Evolutionary conservation across 1,140 invertebrate species (phyloP), one percentile per base, ranked within the genome.

Genomic region (Drosophila rhopaloa): DNA sequence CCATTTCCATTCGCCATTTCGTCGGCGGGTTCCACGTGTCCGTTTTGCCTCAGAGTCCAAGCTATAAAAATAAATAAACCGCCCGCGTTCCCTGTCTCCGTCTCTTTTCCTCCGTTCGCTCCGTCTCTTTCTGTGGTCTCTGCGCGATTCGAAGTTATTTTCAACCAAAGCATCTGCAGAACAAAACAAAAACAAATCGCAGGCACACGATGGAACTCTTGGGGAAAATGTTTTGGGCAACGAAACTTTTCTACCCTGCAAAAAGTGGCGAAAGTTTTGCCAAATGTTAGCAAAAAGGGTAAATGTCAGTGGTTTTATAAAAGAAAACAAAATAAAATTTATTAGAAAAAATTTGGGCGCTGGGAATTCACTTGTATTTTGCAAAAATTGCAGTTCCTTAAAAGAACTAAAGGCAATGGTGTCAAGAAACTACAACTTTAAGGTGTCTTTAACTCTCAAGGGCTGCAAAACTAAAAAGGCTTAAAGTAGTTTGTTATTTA

Each of bases 61-160:
- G 75, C 74, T 88, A 82, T 83, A 80, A 79, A 86, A 86, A 86
- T 88, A 88, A 86, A 88, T 61, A 78, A 85, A 75, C 41, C 63
- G 61, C 73, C 47, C 38, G 47, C 44, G 37, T 47, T 50, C 35
- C 11, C 32, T 14, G 11, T 35, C 27, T 19, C n/a, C 27, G n/a
- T 7, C 35, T 55, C 32, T 55, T n/a, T 53, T 24, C 24, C 37
- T 35, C 13, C 24, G 16, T 8, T 27, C 29, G 14, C 8, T 9
- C 0, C 8, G 9, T 14, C 54, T 38, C 40, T 29, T 29, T 58
- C 50, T 19, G 24, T 38, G 48, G 43, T 56, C 54, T 57, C 29
- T 47, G 50, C 63, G 72, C 83, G 29, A 67, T 82, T 66, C 56
- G 71, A 88, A 88, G 83, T 73, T 88, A 86, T 86, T 86, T 86